phyloP scores from a whole-genome alignment of 1,140 invertebrate species.

The Scaptodrosophila lebanonensis region DNA sequence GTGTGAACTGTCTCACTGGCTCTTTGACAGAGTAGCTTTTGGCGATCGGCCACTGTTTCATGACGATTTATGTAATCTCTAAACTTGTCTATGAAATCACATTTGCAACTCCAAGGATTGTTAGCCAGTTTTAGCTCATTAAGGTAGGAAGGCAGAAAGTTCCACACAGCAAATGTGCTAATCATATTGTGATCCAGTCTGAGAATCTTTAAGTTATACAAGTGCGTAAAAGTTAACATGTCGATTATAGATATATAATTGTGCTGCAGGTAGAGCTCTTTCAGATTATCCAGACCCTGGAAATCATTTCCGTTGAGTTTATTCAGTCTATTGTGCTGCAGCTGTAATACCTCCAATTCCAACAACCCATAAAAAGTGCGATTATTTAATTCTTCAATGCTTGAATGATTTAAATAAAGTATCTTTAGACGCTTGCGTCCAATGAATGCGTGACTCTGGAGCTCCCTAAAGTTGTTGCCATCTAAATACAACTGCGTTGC shows the following conservation, averaged over 20 bases:
- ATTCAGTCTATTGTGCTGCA: constrained; percentile 87
- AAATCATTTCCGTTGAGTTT: constrained; percentile 91
- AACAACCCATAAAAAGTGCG: constrained; percentile 92
- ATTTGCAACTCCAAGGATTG: constrained; percentile 94
- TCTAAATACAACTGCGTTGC: constrained; percentile 93
- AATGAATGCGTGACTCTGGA: constrained; percentile 92
- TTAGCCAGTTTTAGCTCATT: constrained; percentile 84
- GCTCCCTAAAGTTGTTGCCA: constrained; percentile 88
- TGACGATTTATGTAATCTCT: constrained; percentile 86
- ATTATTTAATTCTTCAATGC: constrained; percentile 91
- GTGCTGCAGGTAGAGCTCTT: constrained; percentile 91
- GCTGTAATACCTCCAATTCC: constrained; percentile 87
- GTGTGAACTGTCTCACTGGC: constrained; percentile 61
- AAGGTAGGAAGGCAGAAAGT: constrained; percentile 82
- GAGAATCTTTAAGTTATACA: constrained; percentile 84
- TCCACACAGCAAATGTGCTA: constrained; percentile 85
- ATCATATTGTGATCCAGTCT: constrained; percentile 88
- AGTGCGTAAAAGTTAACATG: constrained; percentile 86
- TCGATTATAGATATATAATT: constrained; percentile 86
- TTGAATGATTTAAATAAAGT: constrained; percentile 90
- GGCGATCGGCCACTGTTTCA: constrained; percentile 82
- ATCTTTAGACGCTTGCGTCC: constrained; percentile 90
- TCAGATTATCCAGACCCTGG: constrained; percentile 84
- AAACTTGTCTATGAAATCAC: constrained; percentile 87
- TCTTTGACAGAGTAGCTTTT: constrained; percentile 77